Percentiles rank a stretch among this genome's conserved stretches.
These are phyloP conservation scores for Dilophus febrilis DNA, from an alignment of 2,888 invertebrate genomes.

Conservation along the genomic window DNA sequence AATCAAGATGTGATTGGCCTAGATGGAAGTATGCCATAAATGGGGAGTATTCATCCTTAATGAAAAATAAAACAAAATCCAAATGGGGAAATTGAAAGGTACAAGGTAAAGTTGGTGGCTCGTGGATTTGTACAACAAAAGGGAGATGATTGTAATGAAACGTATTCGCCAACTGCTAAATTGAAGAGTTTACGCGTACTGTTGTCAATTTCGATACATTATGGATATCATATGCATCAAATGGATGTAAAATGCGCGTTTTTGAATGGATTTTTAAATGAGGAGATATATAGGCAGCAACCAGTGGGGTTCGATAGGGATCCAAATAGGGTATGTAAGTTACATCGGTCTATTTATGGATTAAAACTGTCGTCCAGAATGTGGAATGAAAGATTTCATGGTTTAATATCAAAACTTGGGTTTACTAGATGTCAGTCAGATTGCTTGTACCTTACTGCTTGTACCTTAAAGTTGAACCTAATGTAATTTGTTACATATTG, in stretches of 20 bases:
- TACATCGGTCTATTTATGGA: conserved; percentile 8
- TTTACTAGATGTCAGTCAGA: conserved; percentile 10
- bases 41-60: conserved; percentile 12
- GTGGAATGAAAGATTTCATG: conserved; percentile 10
- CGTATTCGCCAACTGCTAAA: conserved; percentile 11
- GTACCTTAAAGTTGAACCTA: conserved; percentile 4
- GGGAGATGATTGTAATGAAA: conserved; percentile 9
- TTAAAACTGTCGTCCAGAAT: conserved; percentile 11
- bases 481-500: conserved; percentile 1
- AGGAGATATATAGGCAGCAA: conserved; percentile 4
- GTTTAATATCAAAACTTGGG: conserved; percentile 6
- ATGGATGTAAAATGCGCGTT: conserved; percentile 5
- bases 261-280: conserved; percentile 1
- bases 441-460: too few relatives aligned
- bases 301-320: conserved; percentile 9
- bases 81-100: conserved; percentile 5
- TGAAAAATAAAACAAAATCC: conserved; percentile 9
- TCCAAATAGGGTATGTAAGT: conserved; percentile 8
- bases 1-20: conserved; percentile 2
- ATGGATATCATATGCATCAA: conserved; percentile 8
- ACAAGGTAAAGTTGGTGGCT: conserved; percentile 11
- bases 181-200: conserved; percentile 10
- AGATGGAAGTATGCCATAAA: conserved; percentile 14
- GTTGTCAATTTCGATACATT: conserved; percentile 10
- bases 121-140: conserved; percentile 10